Evolutionary conservation across 2,888 invertebrate species (phyloP), one percentile per base, ranked within the genome.

Genomic region (Pollenia amentaria): DNA sequence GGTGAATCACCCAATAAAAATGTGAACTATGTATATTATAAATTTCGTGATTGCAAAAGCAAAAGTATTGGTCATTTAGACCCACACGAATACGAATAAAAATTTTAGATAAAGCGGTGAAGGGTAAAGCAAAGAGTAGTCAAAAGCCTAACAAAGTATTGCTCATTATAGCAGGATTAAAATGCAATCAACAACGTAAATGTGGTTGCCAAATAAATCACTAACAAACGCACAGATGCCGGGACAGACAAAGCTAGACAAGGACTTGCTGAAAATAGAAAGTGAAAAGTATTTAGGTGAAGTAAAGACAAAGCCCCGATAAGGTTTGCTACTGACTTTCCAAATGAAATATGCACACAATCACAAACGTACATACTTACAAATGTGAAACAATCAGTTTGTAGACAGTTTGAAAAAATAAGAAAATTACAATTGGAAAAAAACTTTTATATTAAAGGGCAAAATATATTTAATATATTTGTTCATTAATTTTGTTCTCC

Each of bases 161-260:
- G 89, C 91, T 91, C 91, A 91, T 91, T 91, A 91, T 90, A 91
- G 90, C 89, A 89, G 92, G 90, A 91, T 91, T 91, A 91, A 91
- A 91, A 91, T 91, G 92, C 91, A 91, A 91, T 91, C 91, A 91
- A 91, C 91, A 83, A 91, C 90, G 89, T 88, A 72, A 91, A 89
- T 85, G 91, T 91, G 91, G 90, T 90, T 90, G 91, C 89, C 90
- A 91, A 91, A 91, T 91, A 91, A 91, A 91, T 92, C 79, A 75
- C 60, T 69, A 38, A 40, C 73, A 60, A 18, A 60, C 48, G 90
- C 16, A 81, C 44, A 38, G 6, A 79, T 42, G 40, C 42, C 29
- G 7, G 40, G 44, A 70, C 70, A 60, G 9, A 69, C n/a, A 8
- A n/a, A 21, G 14, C 29, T 78, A 83, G 89, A 87, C 84, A 88